Base-by-base conservation (phyloP, 1,140 invertebrate genomes). In the Drosophila ironensis region DNA sequence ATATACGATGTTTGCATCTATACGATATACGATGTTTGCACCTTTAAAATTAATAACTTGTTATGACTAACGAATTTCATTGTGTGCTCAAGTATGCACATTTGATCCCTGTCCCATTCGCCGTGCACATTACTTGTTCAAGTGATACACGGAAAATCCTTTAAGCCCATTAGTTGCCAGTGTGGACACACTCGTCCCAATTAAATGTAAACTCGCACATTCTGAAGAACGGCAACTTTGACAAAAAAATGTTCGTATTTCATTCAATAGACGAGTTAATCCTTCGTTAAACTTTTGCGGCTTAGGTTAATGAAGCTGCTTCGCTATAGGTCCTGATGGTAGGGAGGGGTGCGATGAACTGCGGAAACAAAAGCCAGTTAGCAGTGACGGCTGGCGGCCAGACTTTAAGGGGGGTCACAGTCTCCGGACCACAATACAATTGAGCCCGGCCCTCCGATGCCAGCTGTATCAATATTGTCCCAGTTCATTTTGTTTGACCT, bases 401-500 rank as follows among this genome's bases (percentile, higher is more conserved):
- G 77, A 82, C 76, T 19, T 72, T 63, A 17, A 30, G 24, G 7
- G 50, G 28, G 19, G n/a, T 4, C 11, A 38, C 22, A 56, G 28
- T 35, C 22, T 22, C 42, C 25, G 63, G 41, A 42, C 40, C 57
- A 71, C 69, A 84, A 78, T 84, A 72, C 78, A 52, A 78, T 84
- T 84, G 73, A 78, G 51, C 66, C 33, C 33, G 53, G 57, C 37
- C 42, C 80, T 57, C 37, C 50, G 69, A 69, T 80, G 81, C 63
- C 80, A 86, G 80, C 75, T 86, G 80, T 80, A 86, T 75, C 80
- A 86, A 86, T 75, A 86, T 86, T 86, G 80, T 75, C 87, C 64
- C 74, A 86, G 80, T 87, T 86, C 75, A 86, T 80, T 86, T 86
- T 86, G 81, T 86, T 86, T 80, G 71, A 63, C 67, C 80, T 59